phyloP scores from a whole-genome alignment of 2,888 invertebrate species.

The Archips xylosteana region DNA sequence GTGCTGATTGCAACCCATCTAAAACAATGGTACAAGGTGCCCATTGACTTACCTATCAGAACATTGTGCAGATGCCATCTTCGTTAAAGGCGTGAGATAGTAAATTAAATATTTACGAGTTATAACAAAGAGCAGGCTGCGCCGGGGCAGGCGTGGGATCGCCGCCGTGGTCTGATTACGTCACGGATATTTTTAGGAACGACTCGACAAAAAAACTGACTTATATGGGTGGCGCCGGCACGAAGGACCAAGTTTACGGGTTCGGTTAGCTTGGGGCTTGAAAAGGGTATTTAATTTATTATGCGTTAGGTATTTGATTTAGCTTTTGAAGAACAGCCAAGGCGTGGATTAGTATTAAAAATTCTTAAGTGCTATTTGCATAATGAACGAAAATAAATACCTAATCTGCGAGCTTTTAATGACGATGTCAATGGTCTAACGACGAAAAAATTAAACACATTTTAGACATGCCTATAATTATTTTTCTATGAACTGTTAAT shows the following conservation, averaged over 20 bases:
- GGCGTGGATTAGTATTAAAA: not conserved
- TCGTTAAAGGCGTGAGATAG: slow-evolving; percentile 62
- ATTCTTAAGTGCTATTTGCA: not conserved
- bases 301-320: not conserved
- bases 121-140: slow-evolving; percentile 57
- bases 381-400: not conserved
- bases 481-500: too few species aligned
- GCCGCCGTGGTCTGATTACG: slow-evolving; percentile 64
- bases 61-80: slow-evolving; percentile 39
- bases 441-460: too few species aligned
- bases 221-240: slow-evolving; percentile 73
- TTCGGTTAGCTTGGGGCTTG: slow-evolving; percentile 10
- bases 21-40: not conserved
- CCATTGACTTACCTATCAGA: slow-evolving; percentile 14
- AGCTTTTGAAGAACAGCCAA: too few species aligned
- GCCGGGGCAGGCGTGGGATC: slow-evolving; percentile 67
- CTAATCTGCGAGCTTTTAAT: too few species aligned
- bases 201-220: slow-evolving; percentile 74
- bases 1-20: not conserved
- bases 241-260: slow-evolving; percentile 17
- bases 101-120: slow-evolving; percentile 78
- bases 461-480: too few species aligned
- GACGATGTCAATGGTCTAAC: too few species aligned
- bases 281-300: slow-evolving; percentile 8
- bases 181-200: slow-evolving; percentile 79